Conservation (phyloP, 1,140 invertebrate genomes). For the Phenacoccus solenopsis region DNA sequence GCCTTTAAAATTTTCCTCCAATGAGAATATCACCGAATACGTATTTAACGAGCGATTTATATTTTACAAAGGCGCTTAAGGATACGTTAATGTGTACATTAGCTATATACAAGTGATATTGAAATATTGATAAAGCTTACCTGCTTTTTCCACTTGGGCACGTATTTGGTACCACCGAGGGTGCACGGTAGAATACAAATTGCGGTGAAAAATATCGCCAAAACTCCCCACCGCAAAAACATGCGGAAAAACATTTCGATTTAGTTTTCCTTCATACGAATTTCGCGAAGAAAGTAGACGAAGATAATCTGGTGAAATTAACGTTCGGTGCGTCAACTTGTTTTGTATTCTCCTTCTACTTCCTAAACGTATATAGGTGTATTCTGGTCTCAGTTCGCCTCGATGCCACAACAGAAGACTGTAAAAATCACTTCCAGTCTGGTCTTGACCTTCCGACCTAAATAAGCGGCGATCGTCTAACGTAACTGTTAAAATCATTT, state of each 20-base stretch:
- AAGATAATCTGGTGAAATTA: constrained; percentile 7
- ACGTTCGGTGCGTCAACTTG: not conserved
- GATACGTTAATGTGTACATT: too few relatives aligned
- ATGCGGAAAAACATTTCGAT: constrained; percentile 15
- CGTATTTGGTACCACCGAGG: constrained; percentile 35
- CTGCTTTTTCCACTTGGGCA: constrained; percentile 71
- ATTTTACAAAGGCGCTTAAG: too few relatives aligned
- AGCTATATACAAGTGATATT: too few relatives aligned
- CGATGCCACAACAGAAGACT: not conserved
- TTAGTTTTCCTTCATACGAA: constrained; percentile 7
- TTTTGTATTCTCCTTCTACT: constrained; percentile 6
- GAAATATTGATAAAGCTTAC: constrained; percentile 31
- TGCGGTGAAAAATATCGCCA: not conserved
- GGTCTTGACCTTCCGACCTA: constrained; percentile 16
- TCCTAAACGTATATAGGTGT: constrained; percentile 12
- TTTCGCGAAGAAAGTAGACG: constrained; percentile 11
- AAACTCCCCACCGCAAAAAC: constrained; percentile 7
- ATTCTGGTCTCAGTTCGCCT: not conserved
- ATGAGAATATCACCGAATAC: too few relatives aligned
- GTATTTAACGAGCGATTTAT: too few relatives aligned
- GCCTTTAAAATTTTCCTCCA: constrained; percentile 44
- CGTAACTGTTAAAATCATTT: not conserved
- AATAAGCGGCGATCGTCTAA: not conserved
- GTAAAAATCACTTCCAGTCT: constrained; percentile 12
- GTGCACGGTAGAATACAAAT: not conserved